A percentile compares a stretch with the other conserved stretches of the same genome.
Conservation (phyloP, 2,888 invertebrate species). For the Pediacus dermestoides region DNA sequence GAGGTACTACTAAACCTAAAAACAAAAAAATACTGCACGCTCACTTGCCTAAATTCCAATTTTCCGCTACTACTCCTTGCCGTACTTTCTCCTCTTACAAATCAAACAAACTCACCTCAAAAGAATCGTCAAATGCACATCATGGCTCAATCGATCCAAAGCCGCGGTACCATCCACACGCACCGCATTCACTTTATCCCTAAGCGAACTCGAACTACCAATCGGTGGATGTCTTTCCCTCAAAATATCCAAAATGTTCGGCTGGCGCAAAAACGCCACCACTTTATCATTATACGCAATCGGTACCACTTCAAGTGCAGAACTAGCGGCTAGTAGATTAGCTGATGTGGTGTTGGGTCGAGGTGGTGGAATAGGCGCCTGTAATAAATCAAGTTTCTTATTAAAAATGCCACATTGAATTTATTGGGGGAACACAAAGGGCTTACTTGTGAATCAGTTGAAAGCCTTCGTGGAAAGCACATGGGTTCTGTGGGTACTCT, state of each 20-base stretch:
- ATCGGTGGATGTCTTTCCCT: constrained; percentile 76
- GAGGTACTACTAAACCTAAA: too few relatives aligned
- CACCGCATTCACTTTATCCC: constrained; percentile 85
- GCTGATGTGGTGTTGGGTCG: constrained; percentile 56
- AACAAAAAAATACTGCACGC: too few relatives aligned
- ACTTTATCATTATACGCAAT: constrained; percentile 95
- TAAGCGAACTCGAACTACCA: constrained; percentile 65
- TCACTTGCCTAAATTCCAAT: too few relatives aligned
- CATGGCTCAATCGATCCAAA: constrained; percentile 81
- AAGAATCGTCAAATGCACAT: constrained; percentile 88
- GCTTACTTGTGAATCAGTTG: constrained; percentile 40
- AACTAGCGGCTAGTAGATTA: constrained; percentile 44
- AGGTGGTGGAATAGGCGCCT: constrained; percentile 76
- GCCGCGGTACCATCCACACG: constrained; percentile 86
- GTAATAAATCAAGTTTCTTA: too few relatives aligned
- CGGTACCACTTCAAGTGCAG: constrained; percentile 64
- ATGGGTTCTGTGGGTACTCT: constrained; percentile 83
- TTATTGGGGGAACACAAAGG: too few relatives aligned
- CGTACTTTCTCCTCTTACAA: neutral
- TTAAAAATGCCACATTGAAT: too few relatives aligned
- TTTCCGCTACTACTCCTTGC: too few relatives aligned
- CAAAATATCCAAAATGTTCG: constrained; percentile 89
- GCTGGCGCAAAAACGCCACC: constrained; percentile 91
- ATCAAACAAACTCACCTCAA: constrained; percentile 66
- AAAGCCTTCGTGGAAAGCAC: constrained; percentile 42